Evolutionary conservation across 1,140 invertebrate species (phyloP), one percentile per base, ranked within the genome.

Genomic region (Carcinoscorpius rotundicauda): DNA sequence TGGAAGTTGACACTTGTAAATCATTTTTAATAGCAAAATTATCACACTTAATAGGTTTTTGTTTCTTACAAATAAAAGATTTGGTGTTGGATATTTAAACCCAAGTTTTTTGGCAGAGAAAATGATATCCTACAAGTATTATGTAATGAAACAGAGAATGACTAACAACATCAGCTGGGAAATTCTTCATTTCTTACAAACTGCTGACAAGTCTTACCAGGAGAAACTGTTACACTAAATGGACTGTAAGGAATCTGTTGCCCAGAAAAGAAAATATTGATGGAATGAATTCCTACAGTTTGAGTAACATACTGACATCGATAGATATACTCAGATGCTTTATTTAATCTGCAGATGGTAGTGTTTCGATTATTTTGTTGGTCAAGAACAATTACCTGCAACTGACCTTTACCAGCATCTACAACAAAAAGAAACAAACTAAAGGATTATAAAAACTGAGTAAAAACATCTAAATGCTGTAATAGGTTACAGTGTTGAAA

Each of bases 181-280:
- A 29, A 29, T 29, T 29, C 29, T 29, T 29, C 29, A 29, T 2
- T 29, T 29, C 29, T 29, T 29, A 29, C 29, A 29, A 29, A 29
- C 29, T 29, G 29, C 29, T 29, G 2, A 50, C n/a, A 68, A 55
- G 57, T 29, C 68, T 71, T 71, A 81, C 80, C 74, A n/a, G 85
- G 84, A 4, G 84, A 77, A 8, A 92, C 82, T 63, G 84, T 84
- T 3, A 94, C 88, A 0, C 86, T 86, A 73, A 85, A 89, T 3
- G 91, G 92, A 77, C 87, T 91, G 68, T 86, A 84, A n/a, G 88
- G 87, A 72, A 94, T 88, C 58, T 87, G 82, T 71, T 88, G 84
- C 52, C 90, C 90, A 69, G 87, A 87, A 74, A 91, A 93, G 77
- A 92, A 92, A 29, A 96, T 83, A 73, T 93, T 93, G 6, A 96